Base-by-base conservation (phyloP, 2,113 vertebrate species). In the Xiphophorus maculatus region DNA sequence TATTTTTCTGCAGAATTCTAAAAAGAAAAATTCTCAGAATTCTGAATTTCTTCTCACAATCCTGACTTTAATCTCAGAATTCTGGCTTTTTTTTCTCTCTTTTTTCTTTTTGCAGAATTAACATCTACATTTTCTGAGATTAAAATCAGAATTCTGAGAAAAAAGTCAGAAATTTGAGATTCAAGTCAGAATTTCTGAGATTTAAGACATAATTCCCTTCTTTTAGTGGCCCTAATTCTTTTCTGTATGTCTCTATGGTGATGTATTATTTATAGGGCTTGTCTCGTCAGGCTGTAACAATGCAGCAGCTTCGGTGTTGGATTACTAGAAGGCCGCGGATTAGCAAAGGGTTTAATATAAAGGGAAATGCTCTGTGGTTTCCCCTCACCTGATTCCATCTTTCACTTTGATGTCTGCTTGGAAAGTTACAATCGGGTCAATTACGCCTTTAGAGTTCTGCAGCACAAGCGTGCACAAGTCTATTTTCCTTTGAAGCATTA, bases 341-440 rank as follows among this genome's bases (percentile, higher is more conserved):
- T 77, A 79, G 71, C 54, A 11, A n/a, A 1, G 7, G 63, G 35
- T 40, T 66, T 77, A 63, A 63, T 69, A 73, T 81, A 54, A 40
- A 71, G 66, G 33, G 74, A 83, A 77, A 12, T 35, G 71, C 70
- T 82, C 71, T 62, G 44, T 9, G 48, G 65, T 66, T 77, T n/a
- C 58, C 71, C 62, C 72, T 73, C 76, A 87, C 85, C 80, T 85
- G 71, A 80, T 51, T 66, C 13, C 4, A 19, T 66, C 29, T 58
- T 77, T 60, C 12, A 76, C 84, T 84, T 86, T 82, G 74, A 88
- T 69, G 72, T 79, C 66, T 66, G 71, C 71, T 33, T 62, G 71
- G 77, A 73, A 78, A 83, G 64, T 83, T 79, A 69, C 75, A 79
- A 75, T 48, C 66, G 80, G 82, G 80, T 88, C 77, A 73, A 63